These are phyloP conservation scores for Prochilodus magdalenae DNA, from an alignment of 2,113 vertebrate species.

Conservation along the genomic window DNA sequence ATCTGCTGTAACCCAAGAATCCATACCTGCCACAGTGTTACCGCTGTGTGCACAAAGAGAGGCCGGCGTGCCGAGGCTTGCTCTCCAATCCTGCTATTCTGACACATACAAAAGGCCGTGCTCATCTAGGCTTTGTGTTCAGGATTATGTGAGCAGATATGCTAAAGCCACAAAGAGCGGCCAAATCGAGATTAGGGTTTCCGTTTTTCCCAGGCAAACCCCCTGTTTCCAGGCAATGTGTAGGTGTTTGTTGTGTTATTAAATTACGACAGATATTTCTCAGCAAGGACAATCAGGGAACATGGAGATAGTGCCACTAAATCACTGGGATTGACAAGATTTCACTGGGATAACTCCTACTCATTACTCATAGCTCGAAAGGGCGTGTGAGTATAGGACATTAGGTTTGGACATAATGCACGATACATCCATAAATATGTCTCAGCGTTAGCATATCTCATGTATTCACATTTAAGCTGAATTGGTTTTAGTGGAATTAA, in stretches of 20 bases:
- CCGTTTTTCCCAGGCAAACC: constrained; percentile 62
- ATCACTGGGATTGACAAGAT: neutral
- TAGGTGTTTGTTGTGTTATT: constrained; percentile 47
- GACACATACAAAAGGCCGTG: constrained; percentile 72
- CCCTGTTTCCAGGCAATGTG: constrained; percentile 37
- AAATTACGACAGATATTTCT: constrained; percentile 40
- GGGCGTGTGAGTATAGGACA: neutral
- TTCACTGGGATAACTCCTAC: constrained; percentile 2
- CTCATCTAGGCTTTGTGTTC: constrained; percentile 77
- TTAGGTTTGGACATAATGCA: neutral
- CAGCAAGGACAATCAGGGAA: constrained; percentile 2
- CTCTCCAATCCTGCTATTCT: constrained; percentile 66
- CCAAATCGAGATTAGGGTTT: constrained; percentile 62
- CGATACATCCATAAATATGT: neutral
- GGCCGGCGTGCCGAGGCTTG: constrained; percentile 68
- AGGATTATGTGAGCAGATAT: constrained; percentile 74
- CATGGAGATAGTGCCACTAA: constrained; percentile 21
- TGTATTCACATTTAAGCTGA: neutral
- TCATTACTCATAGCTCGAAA: neutral
- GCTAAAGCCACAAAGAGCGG: constrained; percentile 64
- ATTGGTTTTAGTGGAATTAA: neutral
- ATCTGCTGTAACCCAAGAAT: constrained; percentile 69
- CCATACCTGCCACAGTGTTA: constrained; percentile 62
- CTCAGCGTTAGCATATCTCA: neutral
- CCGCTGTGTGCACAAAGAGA: constrained; percentile 45